Percentiles rank a stretch among this genome's conserved stretches.
Conservation (phyloP, 1,140 invertebrate genomes). For the Schmidtea mediterranea region DNA sequence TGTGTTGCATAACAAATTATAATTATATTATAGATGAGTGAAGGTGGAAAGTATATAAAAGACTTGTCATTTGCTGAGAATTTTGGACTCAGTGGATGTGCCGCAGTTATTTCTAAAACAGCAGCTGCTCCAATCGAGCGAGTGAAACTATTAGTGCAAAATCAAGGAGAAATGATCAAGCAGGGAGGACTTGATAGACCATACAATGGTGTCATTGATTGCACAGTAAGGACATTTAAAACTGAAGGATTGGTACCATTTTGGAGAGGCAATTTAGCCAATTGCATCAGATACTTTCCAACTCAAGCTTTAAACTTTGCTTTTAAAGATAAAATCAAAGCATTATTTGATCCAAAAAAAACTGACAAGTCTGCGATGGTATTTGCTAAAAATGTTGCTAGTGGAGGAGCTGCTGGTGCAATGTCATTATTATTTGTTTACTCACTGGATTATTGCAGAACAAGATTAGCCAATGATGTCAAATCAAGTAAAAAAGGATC, state of each 20-base stretch:
- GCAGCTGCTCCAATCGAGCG: constrained; percentile 46
- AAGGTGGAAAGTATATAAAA: background rate
- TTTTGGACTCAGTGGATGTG: constrained; percentile 24
- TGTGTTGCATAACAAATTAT: no score
- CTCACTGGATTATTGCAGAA: constrained; percentile 73
- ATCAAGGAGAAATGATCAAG: constrained; percentile 28
- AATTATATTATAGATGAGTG: no score
- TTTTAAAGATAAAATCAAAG: constrained; percentile 64
- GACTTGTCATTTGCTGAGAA: constrained; percentile 22
- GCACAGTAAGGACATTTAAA: constrained; percentile 22
- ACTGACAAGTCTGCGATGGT: constrained; percentile 17
- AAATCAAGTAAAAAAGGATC: constrained; percentile 34
- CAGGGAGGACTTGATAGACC: constrained; percentile 20
- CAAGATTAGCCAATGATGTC: constrained; percentile 37
- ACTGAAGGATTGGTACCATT: constrained; percentile 39
- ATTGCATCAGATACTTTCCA: constrained; percentile 53
- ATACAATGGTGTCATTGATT: constrained; percentile 28
- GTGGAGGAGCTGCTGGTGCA: constrained; percentile 70
- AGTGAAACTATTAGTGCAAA: constrained; percentile 59
- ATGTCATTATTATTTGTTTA: constrained; percentile 76
- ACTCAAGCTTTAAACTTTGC: constrained; percentile 82
- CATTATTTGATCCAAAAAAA: constrained; percentile 25
- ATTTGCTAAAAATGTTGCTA: constrained; percentile 41
- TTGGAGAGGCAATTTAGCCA: constrained; percentile 80
- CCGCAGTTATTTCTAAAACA: constrained; percentile 27